phyloP scores from a whole-genome alignment of 2,797 vertebrate species.

The Loriculus beryllinus region DNA sequence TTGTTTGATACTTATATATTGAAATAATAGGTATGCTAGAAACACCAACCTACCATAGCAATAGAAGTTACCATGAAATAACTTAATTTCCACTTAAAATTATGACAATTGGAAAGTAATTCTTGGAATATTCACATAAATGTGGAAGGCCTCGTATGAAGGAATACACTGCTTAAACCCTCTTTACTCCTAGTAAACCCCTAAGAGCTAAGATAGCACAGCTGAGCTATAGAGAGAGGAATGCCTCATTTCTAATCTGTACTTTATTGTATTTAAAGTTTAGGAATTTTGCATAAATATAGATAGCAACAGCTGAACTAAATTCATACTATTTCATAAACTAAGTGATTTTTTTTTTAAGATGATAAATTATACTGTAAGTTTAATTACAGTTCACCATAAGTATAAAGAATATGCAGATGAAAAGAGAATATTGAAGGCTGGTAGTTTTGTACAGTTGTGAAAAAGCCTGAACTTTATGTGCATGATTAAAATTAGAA shows the following conservation, averaged over 20 bases:
- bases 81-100: not conserved
- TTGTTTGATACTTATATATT: not conserved
- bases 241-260: conserved; percentile 5
- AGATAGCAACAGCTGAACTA: conserved; percentile 7
- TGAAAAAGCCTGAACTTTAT: not conserved
- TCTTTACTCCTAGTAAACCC: not conserved
- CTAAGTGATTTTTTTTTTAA: not conserved
- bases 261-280: conserved; percentile 9
- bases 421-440: conserved; percentile 15
- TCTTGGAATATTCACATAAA: conserved; percentile 15
- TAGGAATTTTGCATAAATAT: conserved; percentile 25
- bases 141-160: not conserved
- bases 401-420: conserved; percentile 2
- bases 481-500: conserved; percentile 4
- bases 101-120: not conserved
- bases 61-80: not conserved
- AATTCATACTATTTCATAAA: conserved; percentile 17
- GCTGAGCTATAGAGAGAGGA: not conserved
- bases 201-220: not conserved
- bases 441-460: not conserved
- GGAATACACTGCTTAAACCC: not conserved
- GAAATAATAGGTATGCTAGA: not conserved
- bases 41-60: not conserved
- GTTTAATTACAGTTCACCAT: not conserved
- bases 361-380: not conserved